Base-by-base conservation (phyloP, 2,797 vertebrate genomes). In the Sebastes diploproa region DNA sequence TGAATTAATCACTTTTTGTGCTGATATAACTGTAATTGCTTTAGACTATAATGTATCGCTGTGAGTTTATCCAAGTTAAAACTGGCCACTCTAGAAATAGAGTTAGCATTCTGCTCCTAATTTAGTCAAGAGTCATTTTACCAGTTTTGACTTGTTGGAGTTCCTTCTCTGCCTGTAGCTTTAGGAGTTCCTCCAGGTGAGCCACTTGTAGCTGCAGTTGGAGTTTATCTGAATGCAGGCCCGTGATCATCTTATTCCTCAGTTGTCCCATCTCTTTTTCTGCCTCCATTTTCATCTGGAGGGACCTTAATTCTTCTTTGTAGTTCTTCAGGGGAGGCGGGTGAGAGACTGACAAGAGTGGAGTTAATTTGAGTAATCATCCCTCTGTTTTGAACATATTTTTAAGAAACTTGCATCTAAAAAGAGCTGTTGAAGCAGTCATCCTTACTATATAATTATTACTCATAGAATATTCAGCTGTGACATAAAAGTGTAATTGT, bases 231-330 rank as follows among this genome's bases (percentile, higher is more conserved):
- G 63, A 70, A 12, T 1, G 29, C 56, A 81, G 65, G 22, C 79
- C 77, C 36, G 29, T 70, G 42, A 84, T 80, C 72, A 75, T 27
- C 16, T 86, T 60, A 10, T 77, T 38, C 65, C 22, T 80, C 29
- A 76, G 6, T 22, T 69, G 32, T 32, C 3, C 78, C 29, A 60
- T 80, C 16, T 63, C 29, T 36, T 56, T 69, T 62, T 72, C 71
- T 75, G 50, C 50, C 71, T 76, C 55, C 55, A 73, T 75, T 64
- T 86, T 36, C 36, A 78, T 56, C 56, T 66, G 66, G 14, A 85
- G 50, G 9, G 5, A 61, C 27, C 36, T n/a, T 2, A 83, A 9
- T 30, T 87, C 69, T n/a, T 38, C 4, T 6, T 73, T 68, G 29
- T 36, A 42, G 56, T 83, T 55, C 25, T 29, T 64, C 6, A 72